phyloP scores from a whole-genome alignment of 2,888 invertebrate species.

The Minunthozetes semirufus region DNA sequence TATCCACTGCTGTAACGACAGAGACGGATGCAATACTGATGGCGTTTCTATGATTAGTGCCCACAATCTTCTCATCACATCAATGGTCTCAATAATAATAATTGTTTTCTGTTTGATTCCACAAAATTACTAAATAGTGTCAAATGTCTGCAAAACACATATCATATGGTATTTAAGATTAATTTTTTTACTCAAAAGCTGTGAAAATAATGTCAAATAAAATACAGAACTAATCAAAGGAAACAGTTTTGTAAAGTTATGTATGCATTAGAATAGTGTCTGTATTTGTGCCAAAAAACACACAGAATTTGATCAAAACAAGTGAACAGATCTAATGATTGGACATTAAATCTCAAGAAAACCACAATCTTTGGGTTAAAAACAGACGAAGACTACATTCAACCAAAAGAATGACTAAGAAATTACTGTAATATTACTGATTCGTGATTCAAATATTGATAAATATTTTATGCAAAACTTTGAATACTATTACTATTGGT shows the following conservation, averaged over 20 bases:
- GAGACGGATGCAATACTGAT: constrained; percentile 44
- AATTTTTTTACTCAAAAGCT: background rate
- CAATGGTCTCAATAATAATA: background rate
- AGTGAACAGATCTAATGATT: background rate
- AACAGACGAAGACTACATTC: no score
- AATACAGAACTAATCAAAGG: background rate
- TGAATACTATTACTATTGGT: no score
- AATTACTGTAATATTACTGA: no score
- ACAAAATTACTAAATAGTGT: background rate
- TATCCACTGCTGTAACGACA: constrained; percentile 43
- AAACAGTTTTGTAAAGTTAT: background rate
- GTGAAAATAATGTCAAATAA: background rate
- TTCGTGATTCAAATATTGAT: no score
- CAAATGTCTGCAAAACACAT: background rate
- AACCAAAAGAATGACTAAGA: no score
- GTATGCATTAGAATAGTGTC: background rate
- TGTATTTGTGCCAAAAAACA: background rate
- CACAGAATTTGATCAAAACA: background rate
- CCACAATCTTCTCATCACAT: background rate
- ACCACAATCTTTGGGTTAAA: background rate
- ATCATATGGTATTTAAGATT: background rate
- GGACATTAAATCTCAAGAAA: background rate
- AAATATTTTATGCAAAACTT: no score
- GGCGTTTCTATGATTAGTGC: background rate
- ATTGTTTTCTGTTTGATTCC: background rate